phyloP scores from a whole-genome alignment of 2,113 vertebrate species.

The Arothron firmamentum region DNA sequence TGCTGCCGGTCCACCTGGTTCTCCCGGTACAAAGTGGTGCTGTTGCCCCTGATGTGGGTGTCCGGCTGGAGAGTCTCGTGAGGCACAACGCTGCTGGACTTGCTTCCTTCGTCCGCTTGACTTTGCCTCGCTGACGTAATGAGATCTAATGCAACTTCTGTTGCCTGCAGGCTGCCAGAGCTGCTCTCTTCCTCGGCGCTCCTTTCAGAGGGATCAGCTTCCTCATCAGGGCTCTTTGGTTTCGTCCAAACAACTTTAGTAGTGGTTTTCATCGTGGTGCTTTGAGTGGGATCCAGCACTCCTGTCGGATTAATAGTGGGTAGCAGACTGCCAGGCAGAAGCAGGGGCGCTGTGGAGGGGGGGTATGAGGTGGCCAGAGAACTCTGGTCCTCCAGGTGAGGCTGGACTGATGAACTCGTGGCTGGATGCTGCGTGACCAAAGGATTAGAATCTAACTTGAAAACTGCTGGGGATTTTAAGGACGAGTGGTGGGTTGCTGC shows the following conservation, averaged over 20 bases:
- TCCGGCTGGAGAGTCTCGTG: conserved; percentile 60
- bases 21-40: conserved; percentile 72
- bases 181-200: conserved; percentile 56
- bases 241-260: conserved; percentile 21
- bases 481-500: conserved; percentile 24
- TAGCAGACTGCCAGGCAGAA: conserved; percentile 19
- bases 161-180: conserved; percentile 38
- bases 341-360: conserved; percentile 10
- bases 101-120: conserved; percentile 59
- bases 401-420: conserved; percentile 27
- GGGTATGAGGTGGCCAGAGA: conserved; percentile 36
- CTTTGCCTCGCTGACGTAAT: conserved; percentile 60
- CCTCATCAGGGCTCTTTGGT: conserved; percentile 9
- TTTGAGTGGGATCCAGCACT: conserved; percentile 21
- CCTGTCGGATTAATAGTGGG: conserved; percentile 7
- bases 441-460: background rate
- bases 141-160: conserved; percentile 46
- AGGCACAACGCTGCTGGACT: conserved; percentile 18
- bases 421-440: conserved; percentile 22
- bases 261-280: conserved; percentile 37
- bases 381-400: conserved; percentile 33
- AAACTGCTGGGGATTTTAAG: conserved; percentile 18
- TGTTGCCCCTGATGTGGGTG: conserved; percentile 71
- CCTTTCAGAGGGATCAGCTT: conserved; percentile 53
- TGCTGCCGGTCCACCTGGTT: conserved; percentile 72